Evolutionary conservation across 1,140 invertebrate species (phyloP).

Genomic region (Daktulosphaira vitifoliae): DNA sequence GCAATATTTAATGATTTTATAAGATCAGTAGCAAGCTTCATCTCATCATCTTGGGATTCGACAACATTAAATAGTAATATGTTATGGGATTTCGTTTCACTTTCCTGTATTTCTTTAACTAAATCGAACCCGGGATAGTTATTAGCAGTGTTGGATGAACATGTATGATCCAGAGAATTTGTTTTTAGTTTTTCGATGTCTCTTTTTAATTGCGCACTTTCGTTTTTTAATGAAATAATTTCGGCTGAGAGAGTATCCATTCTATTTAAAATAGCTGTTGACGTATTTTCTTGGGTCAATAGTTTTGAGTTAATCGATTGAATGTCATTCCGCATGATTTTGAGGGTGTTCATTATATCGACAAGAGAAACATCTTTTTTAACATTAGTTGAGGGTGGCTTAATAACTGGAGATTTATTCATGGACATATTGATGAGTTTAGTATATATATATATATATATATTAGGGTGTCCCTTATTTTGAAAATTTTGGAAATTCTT

Average conservation of each 20-base stretch:
- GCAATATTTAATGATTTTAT: neutral
- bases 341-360: neutral
- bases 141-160: neutral
- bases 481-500: too few relatives aligned
- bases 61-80: neutral
- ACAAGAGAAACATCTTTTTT: neutral
- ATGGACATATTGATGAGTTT: too few relatives aligned
- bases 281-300: neutral
- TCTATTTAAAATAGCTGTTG: neutral
- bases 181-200: neutral
- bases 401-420: too few relatives aligned
- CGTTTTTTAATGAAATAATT: conserved; percentile 3
- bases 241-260: neutral
- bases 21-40: neutral
- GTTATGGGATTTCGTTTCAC: neutral
- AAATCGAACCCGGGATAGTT: neutral
- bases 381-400: too few relatives aligned
- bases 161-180: neutral
- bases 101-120: neutral
- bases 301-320: neutral
- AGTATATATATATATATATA: too few relatives aligned
- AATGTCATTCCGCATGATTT: conserved; percentile 1
- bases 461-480: too few relatives aligned
- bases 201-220: neutral
- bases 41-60: neutral